A percentile compares a stretch with the other conserved stretches of the same genome.
Conservation (phyloP, 2,888 invertebrate genomes). For the Falcaria lacertinaria region DNA sequence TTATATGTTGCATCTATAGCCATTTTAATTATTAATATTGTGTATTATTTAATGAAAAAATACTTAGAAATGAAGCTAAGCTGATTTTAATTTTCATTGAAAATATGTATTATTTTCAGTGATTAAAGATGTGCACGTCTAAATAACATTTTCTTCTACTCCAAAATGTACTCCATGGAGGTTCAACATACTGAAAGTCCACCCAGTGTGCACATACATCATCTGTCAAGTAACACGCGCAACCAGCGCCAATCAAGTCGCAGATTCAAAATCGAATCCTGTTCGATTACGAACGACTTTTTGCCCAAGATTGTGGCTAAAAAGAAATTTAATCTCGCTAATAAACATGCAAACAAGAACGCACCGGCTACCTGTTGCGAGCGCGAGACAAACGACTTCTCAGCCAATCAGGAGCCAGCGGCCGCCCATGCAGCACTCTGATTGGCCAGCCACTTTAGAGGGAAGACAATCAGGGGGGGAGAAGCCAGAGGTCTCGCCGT, state of each 20-base stretch:
- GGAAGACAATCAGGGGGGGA: slow-evolving; percentile 50
- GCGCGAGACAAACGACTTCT: slow-evolving; percentile 60
- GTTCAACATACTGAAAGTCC: no score
- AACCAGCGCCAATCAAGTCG: slow-evolving; percentile 22
- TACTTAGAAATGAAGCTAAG: no score
- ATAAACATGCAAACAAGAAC: slow-evolving; percentile 78
- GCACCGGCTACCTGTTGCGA: slow-evolving; percentile 78
- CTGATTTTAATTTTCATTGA: no score
- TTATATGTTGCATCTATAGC: no score
- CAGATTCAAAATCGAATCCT: slow-evolving; percentile 46
- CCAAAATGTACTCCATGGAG: no score
- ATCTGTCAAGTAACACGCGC: slow-evolving; percentile 29
- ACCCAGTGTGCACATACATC: slow-evolving; percentile 8
- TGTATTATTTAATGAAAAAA: no score
- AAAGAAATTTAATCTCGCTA: slow-evolving; percentile 76
- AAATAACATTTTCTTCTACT: no score
- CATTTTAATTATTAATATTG: no score
- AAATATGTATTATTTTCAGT: no score
- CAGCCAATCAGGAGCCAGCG: slow-evolving; percentile 66
- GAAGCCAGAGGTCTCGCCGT: slow-evolving; percentile 47
- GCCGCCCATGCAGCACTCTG: slow-evolving; percentile 63
- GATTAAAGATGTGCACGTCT: no score
- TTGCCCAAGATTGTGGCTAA: slow-evolving; percentile 60
- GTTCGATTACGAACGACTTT: slow-evolving; percentile 43
- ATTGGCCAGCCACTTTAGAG: slow-evolving; percentile 51